Evolutionary conservation across 2,113 vertebrate genomes (phyloP).

Genomic region (Lepus timidus): DNA sequence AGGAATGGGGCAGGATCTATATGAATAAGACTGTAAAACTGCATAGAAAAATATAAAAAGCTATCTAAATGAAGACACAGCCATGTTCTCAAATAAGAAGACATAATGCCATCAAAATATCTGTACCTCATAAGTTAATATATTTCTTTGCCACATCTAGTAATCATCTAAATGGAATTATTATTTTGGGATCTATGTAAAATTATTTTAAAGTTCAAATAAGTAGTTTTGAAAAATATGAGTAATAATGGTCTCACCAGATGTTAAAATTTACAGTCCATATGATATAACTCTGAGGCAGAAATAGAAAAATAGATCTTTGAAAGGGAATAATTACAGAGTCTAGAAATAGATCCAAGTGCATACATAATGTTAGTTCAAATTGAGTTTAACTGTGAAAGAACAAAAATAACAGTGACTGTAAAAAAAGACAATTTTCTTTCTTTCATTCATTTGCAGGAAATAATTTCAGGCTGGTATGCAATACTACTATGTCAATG

Average conservation of each 20-base stretch:
- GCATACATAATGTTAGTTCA: not conserved
- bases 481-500: not conserved
- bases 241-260: not conserved
- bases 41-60: slow-evolving; percentile 16
- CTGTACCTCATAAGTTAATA: not conserved
- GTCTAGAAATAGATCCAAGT: not conserved
- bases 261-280: not conserved
- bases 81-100: not conserved
- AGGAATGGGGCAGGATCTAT: not conserved
- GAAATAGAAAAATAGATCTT: slow-evolving; percentile 7
- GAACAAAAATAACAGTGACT: not conserved
- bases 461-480: not conserved
- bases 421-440: not conserved
- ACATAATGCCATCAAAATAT: not conserved
- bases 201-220: slow-evolving; percentile 15
- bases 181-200: not conserved
- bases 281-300: not conserved
- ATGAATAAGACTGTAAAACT: not conserved
- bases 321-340: not conserved
- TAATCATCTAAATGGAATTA: not conserved
- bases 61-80: not conserved
- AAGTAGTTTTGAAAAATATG: not conserved
- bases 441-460: not conserved
- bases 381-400: not conserved
- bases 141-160: not conserved